Percentiles rank a stretch among this genome's conserved stretches.
Evolutionary conservation across 1,140 invertebrate genomes (phyloP).

Genomic region (Drosophila obscura): DNA sequence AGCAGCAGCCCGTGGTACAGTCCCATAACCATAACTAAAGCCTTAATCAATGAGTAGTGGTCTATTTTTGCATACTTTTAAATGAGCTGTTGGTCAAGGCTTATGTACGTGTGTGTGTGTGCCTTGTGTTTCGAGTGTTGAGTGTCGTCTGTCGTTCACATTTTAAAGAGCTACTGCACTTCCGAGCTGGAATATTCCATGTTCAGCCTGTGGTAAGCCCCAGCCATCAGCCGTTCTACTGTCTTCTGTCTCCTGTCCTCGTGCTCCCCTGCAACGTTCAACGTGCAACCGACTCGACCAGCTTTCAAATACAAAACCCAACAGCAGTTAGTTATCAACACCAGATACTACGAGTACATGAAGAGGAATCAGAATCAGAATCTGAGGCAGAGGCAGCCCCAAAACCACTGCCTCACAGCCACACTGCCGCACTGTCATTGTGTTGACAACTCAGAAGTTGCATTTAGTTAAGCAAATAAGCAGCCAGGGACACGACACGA

Average conservation of each 20-base stretch:
- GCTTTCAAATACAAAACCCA: conserved; percentile 37
- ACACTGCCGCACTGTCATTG: conserved; percentile 34
- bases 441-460: conserved; percentile 78
- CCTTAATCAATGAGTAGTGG: too few relatives aligned
- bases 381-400: background rate
- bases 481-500: conserved; percentile 16
- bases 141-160: background rate
- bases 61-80: too few relatives aligned
- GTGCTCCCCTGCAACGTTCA: background rate
- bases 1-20: too few relatives aligned
- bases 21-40: too few relatives aligned
- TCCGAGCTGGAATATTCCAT: background rate
- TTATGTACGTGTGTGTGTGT: background rate
- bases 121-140: background rate
- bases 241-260: too few relatives aligned
- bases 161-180: conserved; percentile 9
- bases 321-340: conserved; percentile 59
- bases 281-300: conserved; percentile 45
- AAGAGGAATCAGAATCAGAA: background rate
- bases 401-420: background rate
- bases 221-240: conserved; percentile 1
- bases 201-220: conserved; percentile 7
- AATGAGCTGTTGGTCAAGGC: too few relatives aligned
- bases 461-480: conserved; percentile 80
- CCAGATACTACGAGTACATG: conserved; percentile 22